Evolutionary conservation across 2,113 vertebrate genomes (phyloP), one percentile per base, ranked within the genome.

Genomic region (Gobius niger): DNA sequence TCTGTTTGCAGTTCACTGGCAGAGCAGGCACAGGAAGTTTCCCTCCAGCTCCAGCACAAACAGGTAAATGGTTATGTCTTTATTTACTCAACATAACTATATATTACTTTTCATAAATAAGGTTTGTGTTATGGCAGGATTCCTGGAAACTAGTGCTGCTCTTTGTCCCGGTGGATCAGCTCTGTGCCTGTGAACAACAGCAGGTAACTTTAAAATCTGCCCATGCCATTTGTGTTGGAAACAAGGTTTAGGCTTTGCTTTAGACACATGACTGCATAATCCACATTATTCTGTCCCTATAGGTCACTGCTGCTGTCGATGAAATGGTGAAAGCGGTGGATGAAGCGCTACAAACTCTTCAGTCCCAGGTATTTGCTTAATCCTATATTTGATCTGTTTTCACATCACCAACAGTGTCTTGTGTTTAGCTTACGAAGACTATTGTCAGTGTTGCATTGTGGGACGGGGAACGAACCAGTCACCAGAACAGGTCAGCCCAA

Each of bases 381-480:
- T 3, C 2, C 0, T 16, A 18, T 1, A 40, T 44, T 49, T 53
- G 15, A 0, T n/a, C 9, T 54, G 42, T 9, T 9, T 47, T n/a
- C n/a, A n/a, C 7, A 1, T 24, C 7, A 16, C 40, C 16, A 65
- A 10, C 60, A 1, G 12, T 77, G n/a, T 46, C 1, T 57, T 14
- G 11, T 57, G 62, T 64, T 19, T 77, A 92, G 91, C 53, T 92
- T 51, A 86, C 76, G 53, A 62, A 67, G 19, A 73, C 88, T 47
- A 78, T 92, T 12, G 82, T 93, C 80, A 92, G 87, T 57, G 75
- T 92, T 72, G 88, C 84, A 63, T 71, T 92, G 34, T 91, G 87
- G 86, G 84, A 85, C 18, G 86, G 73, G 77, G 87, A 87, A 34
- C 47, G 44, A 12, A 16, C 78, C 14, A 41, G 12, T 18, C 15